These are phyloP conservation scores for Lypha dubia DNA, from an alignment of 2,888 invertebrate species.

Conservation along the genomic window DNA sequence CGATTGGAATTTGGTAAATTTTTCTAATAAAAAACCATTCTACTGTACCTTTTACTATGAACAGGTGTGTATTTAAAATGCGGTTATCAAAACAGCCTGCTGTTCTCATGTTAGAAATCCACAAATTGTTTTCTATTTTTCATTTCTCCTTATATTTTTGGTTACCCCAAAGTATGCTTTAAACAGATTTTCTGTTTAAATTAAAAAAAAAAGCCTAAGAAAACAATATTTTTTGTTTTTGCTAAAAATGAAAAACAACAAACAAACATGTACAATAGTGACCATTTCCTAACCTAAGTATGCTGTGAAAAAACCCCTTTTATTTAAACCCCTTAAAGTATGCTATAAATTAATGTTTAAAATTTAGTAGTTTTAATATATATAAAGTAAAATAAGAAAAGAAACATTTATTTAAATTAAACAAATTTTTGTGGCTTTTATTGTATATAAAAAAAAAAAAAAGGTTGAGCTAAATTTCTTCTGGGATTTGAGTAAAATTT, in stretches of 20 bases:
- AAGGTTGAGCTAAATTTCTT: too few species aligned
- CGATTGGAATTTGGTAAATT: too few species aligned
- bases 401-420: too few species aligned
- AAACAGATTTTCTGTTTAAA: not conserved
- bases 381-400: too few species aligned
- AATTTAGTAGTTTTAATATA: too few species aligned
- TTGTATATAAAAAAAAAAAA: too few species aligned
- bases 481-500: too few species aligned
- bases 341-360: conserved; percentile 3
- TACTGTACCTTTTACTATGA: not conserved
- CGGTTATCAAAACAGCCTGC: not conserved
- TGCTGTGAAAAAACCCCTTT: conserved; percentile 20
- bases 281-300: conserved; percentile 19
- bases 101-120: not conserved
- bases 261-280: conserved; percentile 2
- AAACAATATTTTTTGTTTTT: not conserved
- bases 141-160: not conserved
- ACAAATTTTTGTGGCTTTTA: too few species aligned
- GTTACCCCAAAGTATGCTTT: not conserved
- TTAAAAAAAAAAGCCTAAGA: not conserved
- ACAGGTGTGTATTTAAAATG: not conserved
- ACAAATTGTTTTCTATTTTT: conserved; percentile 5
- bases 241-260: not conserved
- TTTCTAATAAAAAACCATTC: not conserved
- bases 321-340: conserved; percentile 6